A percentile compares a stretch with the other conserved stretches of the same genome.
Conservation (phyloP, 2,797 vertebrate genomes). For the Dallia pectoralis region DNA sequence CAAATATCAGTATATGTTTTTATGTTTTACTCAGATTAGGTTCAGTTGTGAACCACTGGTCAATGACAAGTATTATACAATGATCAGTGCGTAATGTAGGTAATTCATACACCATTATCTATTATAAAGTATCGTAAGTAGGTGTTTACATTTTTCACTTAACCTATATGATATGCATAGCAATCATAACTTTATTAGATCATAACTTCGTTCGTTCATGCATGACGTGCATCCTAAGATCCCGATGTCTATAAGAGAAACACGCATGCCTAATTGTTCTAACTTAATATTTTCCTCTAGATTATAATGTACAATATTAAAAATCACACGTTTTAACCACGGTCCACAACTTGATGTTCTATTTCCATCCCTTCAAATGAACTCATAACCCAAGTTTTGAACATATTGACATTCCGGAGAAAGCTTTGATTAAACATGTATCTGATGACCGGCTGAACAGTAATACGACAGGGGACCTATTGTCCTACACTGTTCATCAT, state of each 20-base stretch:
- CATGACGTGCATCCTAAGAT: not conserved
- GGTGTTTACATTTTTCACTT: not conserved
- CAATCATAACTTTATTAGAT: not conserved
- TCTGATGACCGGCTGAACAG: not conserved
- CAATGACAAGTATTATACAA: not conserved
- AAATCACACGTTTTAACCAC: not conserved
- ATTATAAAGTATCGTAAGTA: not conserved
- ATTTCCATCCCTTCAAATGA: not conserved
- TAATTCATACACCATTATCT: not conserved
- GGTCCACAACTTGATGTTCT: not conserved
- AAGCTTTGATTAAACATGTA: not conserved
- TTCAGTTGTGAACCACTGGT: too few relatives aligned
- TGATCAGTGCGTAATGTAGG: not conserved
- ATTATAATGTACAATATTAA: conserved; percentile 1
- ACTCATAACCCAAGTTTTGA: not conserved
- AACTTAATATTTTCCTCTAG: not conserved
- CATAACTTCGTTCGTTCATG: not conserved
- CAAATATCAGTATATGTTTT: too few relatives aligned
- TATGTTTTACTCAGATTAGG: too few relatives aligned
- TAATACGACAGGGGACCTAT: not conserved
- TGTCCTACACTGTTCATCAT: too few relatives aligned
- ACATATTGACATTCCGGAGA: conserved; percentile 10
- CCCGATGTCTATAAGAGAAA: not conserved
- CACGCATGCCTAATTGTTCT: not conserved
- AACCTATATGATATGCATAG: not conserved